Conservation (phyloP, 2,797 vertebrate species). For the Scomberomorus guttatus region DNA sequence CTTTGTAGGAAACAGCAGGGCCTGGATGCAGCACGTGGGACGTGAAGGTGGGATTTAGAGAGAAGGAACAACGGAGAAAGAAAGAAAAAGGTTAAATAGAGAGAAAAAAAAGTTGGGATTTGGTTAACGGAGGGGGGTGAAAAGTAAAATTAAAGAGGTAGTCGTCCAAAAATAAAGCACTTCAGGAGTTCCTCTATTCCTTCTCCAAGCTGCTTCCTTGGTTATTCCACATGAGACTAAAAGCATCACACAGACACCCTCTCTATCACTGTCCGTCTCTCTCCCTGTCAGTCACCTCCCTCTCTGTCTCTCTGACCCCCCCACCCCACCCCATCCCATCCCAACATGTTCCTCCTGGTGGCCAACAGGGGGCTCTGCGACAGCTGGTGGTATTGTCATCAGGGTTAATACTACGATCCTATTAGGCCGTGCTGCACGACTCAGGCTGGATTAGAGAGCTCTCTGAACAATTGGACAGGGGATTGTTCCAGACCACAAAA, state of each 20-base stretch:
- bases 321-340: constrained; percentile 9
- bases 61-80: neutral
- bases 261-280: constrained; percentile 44
- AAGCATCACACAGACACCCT: constrained; percentile 66
- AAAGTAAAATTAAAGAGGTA: constrained; percentile 40
- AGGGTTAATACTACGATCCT: constrained; percentile 88
- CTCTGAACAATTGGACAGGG: constrained; percentile 92
- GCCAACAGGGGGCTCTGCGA: constrained; percentile 85
- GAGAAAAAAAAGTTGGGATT: constrained; percentile 11
- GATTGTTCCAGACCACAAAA: constrained; percentile 73
- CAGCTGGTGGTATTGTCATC: constrained; percentile 86
- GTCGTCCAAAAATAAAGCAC: constrained; percentile 65
- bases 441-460: constrained; percentile 93
- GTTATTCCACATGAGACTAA: constrained; percentile 72
- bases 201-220: constrained; percentile 54
- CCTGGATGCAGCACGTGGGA: constrained; percentile 17
- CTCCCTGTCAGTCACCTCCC: constrained; percentile 62
- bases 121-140: neutral
- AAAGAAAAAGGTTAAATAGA: neutral
- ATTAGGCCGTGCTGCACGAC: constrained; percentile 83
- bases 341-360: constrained; percentile 48
- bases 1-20: constrained; percentile 5
- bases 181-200: constrained; percentile 46
- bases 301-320: constrained; percentile 26
- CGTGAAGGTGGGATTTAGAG: constrained; percentile 4